Evolutionary conservation across 2,797 vertebrate species (phyloP).

Genomic region (Phrynocephalus forsythii): DNA sequence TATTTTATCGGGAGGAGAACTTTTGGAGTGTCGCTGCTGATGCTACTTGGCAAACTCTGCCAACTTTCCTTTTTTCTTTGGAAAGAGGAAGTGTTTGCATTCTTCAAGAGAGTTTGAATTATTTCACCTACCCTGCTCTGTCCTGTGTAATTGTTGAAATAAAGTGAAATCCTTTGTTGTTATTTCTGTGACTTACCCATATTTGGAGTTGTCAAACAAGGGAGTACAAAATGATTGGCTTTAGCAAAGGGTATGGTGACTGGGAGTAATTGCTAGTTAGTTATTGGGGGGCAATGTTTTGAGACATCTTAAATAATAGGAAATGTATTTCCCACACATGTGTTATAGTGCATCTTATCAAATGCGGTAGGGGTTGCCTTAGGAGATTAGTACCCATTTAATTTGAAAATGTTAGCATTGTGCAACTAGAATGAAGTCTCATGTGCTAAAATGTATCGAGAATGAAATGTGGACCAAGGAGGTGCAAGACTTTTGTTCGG

Average conservation of each 20-base stretch:
- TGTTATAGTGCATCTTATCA: neutral
- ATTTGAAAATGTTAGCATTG: neutral
- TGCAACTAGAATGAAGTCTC: too few relatives aligned
- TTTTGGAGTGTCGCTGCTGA: neutral
- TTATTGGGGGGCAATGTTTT: neutral
- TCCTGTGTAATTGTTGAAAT: neutral
- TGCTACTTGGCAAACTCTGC: neutral
- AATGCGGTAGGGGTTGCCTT: neutral
- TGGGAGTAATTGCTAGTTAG: neutral
- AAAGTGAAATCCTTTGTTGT: slow-evolving; percentile 11
- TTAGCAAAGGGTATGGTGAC: neutral
- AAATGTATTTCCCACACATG: neutral
- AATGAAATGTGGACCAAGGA: neutral
- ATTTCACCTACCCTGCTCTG: neutral
- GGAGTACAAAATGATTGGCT: neutral
- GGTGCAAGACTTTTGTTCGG: too few relatives aligned
- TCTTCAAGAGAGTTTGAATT: neutral
- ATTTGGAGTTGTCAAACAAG: neutral
- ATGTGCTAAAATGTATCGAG: neutral
- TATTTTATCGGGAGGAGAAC: neutral
- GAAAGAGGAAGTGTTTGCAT: neutral
- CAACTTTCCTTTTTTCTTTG: neutral
- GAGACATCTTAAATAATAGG: neutral
- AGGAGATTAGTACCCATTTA: neutral
- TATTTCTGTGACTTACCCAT: neutral